Base-by-base conservation (phyloP, 2,113 vertebrate genomes). In the Motacilla alba region DNA sequence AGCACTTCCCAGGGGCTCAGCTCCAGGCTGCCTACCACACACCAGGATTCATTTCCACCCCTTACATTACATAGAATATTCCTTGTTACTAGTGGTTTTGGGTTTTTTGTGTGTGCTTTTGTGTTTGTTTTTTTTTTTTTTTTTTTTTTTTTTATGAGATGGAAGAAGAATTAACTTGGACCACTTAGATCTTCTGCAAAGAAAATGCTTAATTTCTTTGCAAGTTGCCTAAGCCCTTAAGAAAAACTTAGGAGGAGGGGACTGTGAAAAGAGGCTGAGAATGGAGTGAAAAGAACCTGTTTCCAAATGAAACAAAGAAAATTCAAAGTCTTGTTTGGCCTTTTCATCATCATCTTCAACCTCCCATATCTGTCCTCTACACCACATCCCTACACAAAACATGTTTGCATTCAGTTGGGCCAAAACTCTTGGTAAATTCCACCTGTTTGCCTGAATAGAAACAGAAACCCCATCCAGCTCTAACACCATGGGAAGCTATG, bases 381-480 rank as follows among this genome's bases (percentile, higher is more conserved):
- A 21, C 5, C 0, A 0, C 14, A 35, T 20, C 6, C 10, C n/a
- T 43, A 41, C 27, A 50, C 13, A 83, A 20, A 46, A 60, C 1
- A 4, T 37, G 6, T 76, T 72, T 85, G 4, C 63, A 35, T 75
- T 60, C 68, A 67, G 5, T 17, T 85, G 23, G 22, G 35, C 47
- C 33, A 87, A 74, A 94, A 31, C 28, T 58, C 30, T 27, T 35
- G 33, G 8, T 47, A 67, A 66, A 70, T 80, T 77, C 47, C 13
- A 63, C 43, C 37, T 83, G 21, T 74, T 69, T 78, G 52, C 43
- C 30, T 9, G 9, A 83, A 69, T 14, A 86, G 26, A 46, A 50
- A n/a, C 17, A 59, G 55, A 83, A 87, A 59, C 10, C 1, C 9
- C 50, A 68, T 56, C 37, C 52, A 75, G 26, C 35, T 69, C 53